Evolutionary conservation across 2,113 vertebrate species (phyloP), one percentile per base, ranked within the genome.

Genomic region (Abramis brama): DNA sequence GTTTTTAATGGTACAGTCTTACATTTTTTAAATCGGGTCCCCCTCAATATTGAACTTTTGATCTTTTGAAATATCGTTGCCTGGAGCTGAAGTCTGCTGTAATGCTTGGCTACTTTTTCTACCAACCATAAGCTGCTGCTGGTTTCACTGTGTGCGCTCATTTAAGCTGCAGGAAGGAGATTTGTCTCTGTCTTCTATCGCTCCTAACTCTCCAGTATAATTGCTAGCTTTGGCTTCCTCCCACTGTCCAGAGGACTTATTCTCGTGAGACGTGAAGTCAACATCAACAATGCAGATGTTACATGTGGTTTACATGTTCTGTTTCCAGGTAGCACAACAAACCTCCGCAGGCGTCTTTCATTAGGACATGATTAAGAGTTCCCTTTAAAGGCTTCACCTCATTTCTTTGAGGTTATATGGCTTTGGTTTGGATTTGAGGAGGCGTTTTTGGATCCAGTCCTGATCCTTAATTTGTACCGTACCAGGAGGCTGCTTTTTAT

Each of bases 191-290:
- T 86, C 88, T 89, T 86, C 88, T 39, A 75, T 88, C 57, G 45
- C 90, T 86, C 87, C 77, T 89, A 86, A 89, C 89, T 86, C 90
- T 89, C 90, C 50, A 84, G 80, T 92, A 71, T 94, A 94, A 95
- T 95, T 95, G 94, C 88, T 93, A 93, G 89, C 89, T 89, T 90
- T 87, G 91, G 88, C 90, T 92, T 94, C 93, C 91, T 93, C 92
- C 92, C 91, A 92, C 91, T 62, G 59, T 81, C 82, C 77, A 80
- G 73, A 87, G 10, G 60, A 74, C 62, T 66, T 57, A 52, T 36
- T 68, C 52, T 83, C 25, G 64, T 81, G 47, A 79, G 66, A 81
- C 55, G 21, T 19, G 5, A 43, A 36, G 50, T 57, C 66, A 81
- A 64, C n/a, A 64, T 33, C 43, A 82, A 23, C 43, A 82, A 33